Conservation (phyloP, 2,113 vertebrate species). For the Cheirogaleus medius region DNA sequence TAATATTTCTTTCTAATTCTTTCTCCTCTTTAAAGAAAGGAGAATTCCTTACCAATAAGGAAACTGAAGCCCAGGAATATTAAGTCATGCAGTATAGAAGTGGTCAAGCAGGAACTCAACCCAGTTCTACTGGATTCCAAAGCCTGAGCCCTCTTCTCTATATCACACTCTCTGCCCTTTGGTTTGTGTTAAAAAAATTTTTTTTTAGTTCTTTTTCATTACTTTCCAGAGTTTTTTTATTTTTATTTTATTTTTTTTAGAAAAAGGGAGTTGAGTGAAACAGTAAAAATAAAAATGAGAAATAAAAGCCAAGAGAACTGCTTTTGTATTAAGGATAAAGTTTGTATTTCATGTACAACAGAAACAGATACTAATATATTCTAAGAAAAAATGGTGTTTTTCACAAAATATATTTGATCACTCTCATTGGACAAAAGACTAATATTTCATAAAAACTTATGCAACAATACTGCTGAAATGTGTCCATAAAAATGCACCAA, state of each 20-base stretch:
- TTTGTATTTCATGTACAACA: neutral
- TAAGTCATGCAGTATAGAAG: neutral
- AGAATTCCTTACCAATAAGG: neutral
- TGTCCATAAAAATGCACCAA: neutral
- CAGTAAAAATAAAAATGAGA: neutral
- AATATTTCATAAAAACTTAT: neutral
- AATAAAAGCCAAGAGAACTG: neutral
- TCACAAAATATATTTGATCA: constrained; percentile 13
- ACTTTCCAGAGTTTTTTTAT: neutral
- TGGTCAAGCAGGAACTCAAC: neutral
- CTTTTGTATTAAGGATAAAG: constrained; percentile 8
- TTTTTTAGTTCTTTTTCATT: neutral
- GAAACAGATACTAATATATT: neutral
- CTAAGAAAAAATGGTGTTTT: neutral
- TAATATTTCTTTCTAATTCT: neutral
- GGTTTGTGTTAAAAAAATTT: neutral
- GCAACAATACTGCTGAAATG: neutral
- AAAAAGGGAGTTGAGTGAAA: neutral
- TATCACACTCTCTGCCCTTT: neutral
- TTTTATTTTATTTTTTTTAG: neutral
- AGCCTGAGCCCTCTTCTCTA: neutral
- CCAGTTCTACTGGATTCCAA: constrained; percentile 28
- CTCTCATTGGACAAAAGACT: neutral
- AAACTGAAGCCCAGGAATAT: neutral
- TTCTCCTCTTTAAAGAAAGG: neutral